phyloP scores from a whole-genome alignment of 1,140 invertebrate genomes.

The Trichonephila clavipes region DNA sequence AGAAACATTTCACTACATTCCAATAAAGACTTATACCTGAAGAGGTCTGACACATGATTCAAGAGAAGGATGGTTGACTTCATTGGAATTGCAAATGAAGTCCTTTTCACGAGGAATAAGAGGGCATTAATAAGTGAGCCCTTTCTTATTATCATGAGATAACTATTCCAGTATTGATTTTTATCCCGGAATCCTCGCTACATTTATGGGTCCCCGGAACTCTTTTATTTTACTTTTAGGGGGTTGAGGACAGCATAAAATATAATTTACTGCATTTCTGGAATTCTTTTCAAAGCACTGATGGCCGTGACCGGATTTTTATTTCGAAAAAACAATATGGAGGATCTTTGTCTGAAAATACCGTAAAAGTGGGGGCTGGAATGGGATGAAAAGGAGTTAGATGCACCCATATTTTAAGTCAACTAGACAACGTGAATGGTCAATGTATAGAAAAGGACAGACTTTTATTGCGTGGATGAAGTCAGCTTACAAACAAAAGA shows the following conservation, averaged over 20 bases:
- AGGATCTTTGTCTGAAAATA: background rate
- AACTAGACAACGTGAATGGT: no score
- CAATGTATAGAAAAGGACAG: no score
- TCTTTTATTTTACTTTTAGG: background rate
- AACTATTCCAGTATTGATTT: constrained; percentile 66
- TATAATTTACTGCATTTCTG: constrained; percentile 1
- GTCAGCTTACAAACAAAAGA: no score
- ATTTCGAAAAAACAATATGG: background rate
- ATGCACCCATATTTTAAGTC: no score
- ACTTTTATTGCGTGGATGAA: no score
- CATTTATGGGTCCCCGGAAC: background rate
- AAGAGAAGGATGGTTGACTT: background rate
- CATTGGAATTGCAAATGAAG: constrained; percentile 61
- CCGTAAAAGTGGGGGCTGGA: background rate
- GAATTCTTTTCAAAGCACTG: background rate
- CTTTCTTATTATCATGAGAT: constrained; percentile 35
- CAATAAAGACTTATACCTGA: constrained; percentile 29
- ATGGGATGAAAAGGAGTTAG: background rate
- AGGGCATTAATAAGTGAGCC: constrained; percentile 33
- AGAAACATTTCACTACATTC: background rate
- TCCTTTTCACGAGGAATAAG: constrained; percentile 37
- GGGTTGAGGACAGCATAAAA: constrained; percentile 14
- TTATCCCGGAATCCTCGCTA: background rate
- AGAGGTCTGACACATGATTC: background rate
- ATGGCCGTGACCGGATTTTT: background rate